These are phyloP conservation scores for Orchesellides sinensis DNA, from an alignment of 2,888 invertebrate species.

Conservation along the genomic window DNA sequence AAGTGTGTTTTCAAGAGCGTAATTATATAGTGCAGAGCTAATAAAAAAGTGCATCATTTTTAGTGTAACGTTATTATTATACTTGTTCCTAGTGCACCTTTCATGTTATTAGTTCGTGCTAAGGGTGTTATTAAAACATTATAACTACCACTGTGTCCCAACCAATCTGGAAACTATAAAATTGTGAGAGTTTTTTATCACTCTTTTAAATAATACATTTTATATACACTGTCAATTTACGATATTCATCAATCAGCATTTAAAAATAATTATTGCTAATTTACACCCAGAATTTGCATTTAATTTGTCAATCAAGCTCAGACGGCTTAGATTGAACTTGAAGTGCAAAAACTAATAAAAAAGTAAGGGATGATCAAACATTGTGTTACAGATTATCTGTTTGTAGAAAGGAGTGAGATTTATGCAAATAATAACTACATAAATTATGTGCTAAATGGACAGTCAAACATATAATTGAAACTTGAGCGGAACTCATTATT, in stretches of 20 bases:
- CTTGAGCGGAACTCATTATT: background rate
- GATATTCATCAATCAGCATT: background rate
- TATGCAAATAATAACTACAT: constrained; percentile 8
- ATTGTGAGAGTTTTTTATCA: background rate
- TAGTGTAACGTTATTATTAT: constrained; percentile 8
- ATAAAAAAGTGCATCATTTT: constrained; percentile 40
- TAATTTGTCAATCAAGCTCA: too few relatives aligned
- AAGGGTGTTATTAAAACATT: background rate
- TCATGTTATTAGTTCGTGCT: background rate
- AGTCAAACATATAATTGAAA: background rate
- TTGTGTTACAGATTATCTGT: too few relatives aligned
- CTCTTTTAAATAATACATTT: background rate
- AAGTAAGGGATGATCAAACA: too few relatives aligned
- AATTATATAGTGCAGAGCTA: constrained; percentile 38
- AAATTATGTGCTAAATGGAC: constrained; percentile 28
- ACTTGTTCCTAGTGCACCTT: background rate
- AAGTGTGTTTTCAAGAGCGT: constrained; percentile 24
- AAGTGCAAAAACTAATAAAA: too few relatives aligned
- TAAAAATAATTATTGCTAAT: too few relatives aligned
- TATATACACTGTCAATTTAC: background rate
- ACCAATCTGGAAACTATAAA: background rate
- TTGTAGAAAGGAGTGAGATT: too few relatives aligned
- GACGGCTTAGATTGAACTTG: too few relatives aligned
- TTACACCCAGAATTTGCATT: too few relatives aligned
- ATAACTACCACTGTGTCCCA: background rate